phyloP scores from a whole-genome alignment of 2,797 vertebrate species.

The Sylvia borin region DNA sequence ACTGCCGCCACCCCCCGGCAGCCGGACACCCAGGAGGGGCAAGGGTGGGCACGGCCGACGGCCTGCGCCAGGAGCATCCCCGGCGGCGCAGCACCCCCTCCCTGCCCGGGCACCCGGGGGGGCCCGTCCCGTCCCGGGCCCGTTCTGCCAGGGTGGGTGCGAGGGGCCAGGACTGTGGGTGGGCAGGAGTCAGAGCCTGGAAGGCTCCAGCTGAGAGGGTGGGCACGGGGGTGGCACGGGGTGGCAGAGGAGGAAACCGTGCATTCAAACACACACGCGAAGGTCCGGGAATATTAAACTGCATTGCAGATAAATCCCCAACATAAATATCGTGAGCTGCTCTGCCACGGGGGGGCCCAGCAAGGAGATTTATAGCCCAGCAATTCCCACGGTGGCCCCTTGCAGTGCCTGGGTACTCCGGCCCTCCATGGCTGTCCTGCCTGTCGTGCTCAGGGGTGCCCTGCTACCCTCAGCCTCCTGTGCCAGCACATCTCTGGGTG shows the following conservation, averaged over 20 bases:
- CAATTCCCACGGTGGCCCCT: not conserved
- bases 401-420: fast-evolving
- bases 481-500: not conserved
- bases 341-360: constrained; percentile 60
- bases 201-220: not conserved
- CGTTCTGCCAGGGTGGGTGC: not conserved
- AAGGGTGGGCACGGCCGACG: not conserved
- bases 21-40: not conserved
- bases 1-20: not conserved
- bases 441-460: not conserved
- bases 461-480: fast-evolving
- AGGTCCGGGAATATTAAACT: constrained; percentile 69
- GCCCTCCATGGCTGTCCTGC: fast-evolving
- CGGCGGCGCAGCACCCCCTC: not conserved
- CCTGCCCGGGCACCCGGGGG: not conserved
- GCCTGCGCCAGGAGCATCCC: not conserved
- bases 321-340: constrained; percentile 63
- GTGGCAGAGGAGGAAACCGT: not conserved
- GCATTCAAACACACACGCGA: not conserved
- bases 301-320: constrained; percentile 77
- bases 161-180: not conserved
- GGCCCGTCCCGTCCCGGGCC: not conserved
- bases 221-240: not conserved
- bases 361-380: constrained; percentile 63
- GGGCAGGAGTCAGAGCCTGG: not conserved